These are phyloP conservation scores for Zaprionus vittiger DNA, from an alignment of 1,140 invertebrate species.

Conservation along the genomic window DNA sequence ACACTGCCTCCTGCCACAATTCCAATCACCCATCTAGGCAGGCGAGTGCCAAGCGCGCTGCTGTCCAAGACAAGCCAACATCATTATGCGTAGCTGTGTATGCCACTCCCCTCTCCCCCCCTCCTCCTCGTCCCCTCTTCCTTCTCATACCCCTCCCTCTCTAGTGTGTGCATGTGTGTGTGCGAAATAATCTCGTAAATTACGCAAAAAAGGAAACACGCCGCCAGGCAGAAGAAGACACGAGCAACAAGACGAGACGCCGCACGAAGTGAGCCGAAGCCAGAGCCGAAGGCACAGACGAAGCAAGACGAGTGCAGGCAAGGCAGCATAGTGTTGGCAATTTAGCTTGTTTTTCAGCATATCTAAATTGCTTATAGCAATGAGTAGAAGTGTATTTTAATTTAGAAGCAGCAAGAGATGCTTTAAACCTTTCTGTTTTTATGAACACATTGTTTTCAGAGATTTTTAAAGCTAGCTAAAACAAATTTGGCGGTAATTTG, in stretches of 20 bases:
- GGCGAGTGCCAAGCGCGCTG: conserved; percentile 26
- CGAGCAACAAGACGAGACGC: neutral
- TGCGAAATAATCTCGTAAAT: conserved; percentile 83
- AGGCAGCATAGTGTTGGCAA: neutral
- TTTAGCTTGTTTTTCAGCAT: no score
- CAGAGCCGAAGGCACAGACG: conserved; percentile 9
- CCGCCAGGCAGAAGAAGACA: conserved; percentile 54
- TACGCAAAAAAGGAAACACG: conserved; percentile 78
- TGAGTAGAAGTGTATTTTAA: no score
- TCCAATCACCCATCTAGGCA: conserved; percentile 32
- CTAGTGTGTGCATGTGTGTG: conserved; percentile 42
- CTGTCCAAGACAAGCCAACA: conserved; percentile 81
- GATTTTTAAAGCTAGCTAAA: no score
- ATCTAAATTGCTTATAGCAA: no score
- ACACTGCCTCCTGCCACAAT: conserved; percentile 4
- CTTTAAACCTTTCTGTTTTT: no score
- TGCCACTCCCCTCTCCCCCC: neutral
- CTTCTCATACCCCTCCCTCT: conserved; percentile 32
- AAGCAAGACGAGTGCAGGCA: neutral
- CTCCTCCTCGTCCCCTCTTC: neutral
- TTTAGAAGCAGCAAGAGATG: no score
- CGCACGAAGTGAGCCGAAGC: conserved; percentile 16
- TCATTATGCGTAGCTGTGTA: conserved; percentile 81
- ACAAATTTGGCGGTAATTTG: no score
- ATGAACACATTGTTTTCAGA: no score